These are phyloP conservation scores for Marronus borbonicus DNA, from an alignment of 2,888 invertebrate species.

Conservation along the genomic window DNA sequence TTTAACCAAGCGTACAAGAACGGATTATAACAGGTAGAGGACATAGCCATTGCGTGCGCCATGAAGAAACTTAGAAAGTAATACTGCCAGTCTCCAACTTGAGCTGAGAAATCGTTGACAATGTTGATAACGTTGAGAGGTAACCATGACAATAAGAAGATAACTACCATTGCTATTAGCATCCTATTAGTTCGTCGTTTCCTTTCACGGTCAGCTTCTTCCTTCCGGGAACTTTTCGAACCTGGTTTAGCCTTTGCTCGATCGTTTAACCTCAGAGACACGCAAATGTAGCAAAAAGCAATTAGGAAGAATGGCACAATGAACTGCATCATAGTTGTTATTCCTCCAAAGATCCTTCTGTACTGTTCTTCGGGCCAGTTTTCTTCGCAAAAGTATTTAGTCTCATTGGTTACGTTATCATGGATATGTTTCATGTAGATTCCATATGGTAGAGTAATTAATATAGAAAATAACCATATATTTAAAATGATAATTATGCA, in stretches of 20 bases:
- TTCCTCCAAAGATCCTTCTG: slow-evolving; percentile 86
- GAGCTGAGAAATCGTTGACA: slow-evolving; percentile 84
- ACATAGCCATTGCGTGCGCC: slow-evolving; percentile 92
- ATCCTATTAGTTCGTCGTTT: slow-evolving; percentile 95
- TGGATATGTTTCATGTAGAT: slow-evolving; percentile 82
- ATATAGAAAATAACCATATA: slow-evolving; percentile 92
- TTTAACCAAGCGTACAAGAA: slow-evolving; percentile 97
- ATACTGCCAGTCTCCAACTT: slow-evolving; percentile 83
- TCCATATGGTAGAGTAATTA: slow-evolving; percentile 93
- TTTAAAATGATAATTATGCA: slow-evolving; percentile 88
- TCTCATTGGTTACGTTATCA: slow-evolving; percentile 57
- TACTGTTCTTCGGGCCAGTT: slow-evolving; percentile 91
- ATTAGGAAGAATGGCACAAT: slow-evolving; percentile 95
- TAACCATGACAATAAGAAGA: slow-evolving; percentile 97
- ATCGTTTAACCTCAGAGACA: slow-evolving; percentile 89
- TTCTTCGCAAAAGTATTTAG: slow-evolving; percentile 83
- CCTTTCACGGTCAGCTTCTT: slow-evolving; percentile 90
- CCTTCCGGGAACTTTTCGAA: slow-evolving; percentile 86
- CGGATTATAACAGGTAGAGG: slow-evolving; percentile 94
- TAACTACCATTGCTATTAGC: slow-evolving; percentile 97
- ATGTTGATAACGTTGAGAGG: slow-evolving; percentile 93
- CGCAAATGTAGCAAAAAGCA: slow-evolving; percentile 93
- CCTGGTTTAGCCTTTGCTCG: slow-evolving; percentile 89
- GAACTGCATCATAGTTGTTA: slow-evolving; percentile 93
- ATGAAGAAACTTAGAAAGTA: slow-evolving; percentile 92